Base-by-base conservation (phyloP, 1,140 invertebrate genomes). In the Drosophila pruinosa region DNA sequence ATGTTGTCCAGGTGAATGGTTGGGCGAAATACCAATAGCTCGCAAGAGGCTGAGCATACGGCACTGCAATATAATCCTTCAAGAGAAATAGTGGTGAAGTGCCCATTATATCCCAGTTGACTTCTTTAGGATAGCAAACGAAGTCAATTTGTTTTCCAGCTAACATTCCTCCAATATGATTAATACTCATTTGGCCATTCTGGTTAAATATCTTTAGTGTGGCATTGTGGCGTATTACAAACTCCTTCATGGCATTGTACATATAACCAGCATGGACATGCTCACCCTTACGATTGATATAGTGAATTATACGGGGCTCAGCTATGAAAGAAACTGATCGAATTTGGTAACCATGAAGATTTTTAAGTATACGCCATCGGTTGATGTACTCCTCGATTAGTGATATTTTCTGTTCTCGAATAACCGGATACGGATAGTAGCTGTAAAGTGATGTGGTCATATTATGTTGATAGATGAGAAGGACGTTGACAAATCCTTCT, bases 341-440 rank as follows among this genome's bases (percentile, higher is more conserved):
- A n/a, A 72, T 39, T 0, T 21, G 28, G 10, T 17, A 38, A 3
- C 47, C 15, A 3, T 56, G 17, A n/a, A 88, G 43, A 21, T 86
- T 70, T 0, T 17, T 17, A 0, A 69, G 38, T 0, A 34, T 21
- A 7, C 3, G 22, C 36, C 15, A 5, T n/a, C 67, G 38, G 2
- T 14, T n/a, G 0, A 75, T 6, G 34, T 75, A 88, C 14, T 88
- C 50, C 0, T 31, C 17, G 0, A 86, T 14, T 4, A 47, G 61
- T 7, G 5, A 1, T 2, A 86, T 26, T n/a, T n/a, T 14, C 0
- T 50, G 3, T 0, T 36, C 10, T 21, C 22, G 41, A 2, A 78
- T 17, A 0, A 19, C 5, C 0, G 82, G 78, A 48, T 86, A 86
- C 0, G 82, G 82, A 17, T 57, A n/a, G 56, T 88, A 86, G 26